A percentile compares a stretch with the other conserved stretches of the same genome.
These are phyloP conservation scores for Drosophila kohkoa DNA, from an alignment of 1,140 invertebrate genomes.

Conservation along the genomic window DNA sequence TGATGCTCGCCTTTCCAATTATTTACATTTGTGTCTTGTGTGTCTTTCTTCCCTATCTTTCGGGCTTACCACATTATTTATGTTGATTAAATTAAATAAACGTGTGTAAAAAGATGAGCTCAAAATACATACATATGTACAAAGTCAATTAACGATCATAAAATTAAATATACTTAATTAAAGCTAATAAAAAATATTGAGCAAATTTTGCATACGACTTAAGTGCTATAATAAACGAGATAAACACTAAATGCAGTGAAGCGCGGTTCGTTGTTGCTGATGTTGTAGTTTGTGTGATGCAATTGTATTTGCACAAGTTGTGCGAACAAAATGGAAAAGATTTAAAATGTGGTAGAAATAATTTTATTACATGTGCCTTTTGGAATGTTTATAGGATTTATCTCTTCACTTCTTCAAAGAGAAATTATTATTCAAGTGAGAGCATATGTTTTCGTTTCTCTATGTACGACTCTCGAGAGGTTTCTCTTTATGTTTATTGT, in stretches of 20 bases:
- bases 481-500: slow-evolving; percentile 5
- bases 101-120: slow-evolving; percentile 37
- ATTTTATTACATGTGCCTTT: too few species aligned
- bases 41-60: background rate
- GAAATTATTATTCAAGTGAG: too few species aligned
- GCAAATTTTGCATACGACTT: slow-evolving; percentile 44
- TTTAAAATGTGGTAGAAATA: background rate
- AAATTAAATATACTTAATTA: slow-evolving; percentile 59
- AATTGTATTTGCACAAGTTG: slow-evolving; percentile 39
- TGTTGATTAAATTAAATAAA: slow-evolving; percentile 15
- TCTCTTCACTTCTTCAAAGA: too few species aligned
- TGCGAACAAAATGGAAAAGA: slow-evolving; percentile 1
- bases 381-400: too few species aligned
- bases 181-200: slow-evolving; percentile 50
- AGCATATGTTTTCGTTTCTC: too few species aligned
- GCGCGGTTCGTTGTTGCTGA: slow-evolving; percentile 10
- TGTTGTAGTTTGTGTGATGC: slow-evolving; percentile 13
- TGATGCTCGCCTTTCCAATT: slow-evolving; percentile 52
- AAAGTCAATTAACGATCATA: slow-evolving; percentile 50
- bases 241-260: slow-evolving; percentile 44
- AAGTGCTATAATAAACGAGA: slow-evolving; percentile 20
- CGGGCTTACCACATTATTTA: slow-evolving; percentile 16
- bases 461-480: too few species aligned
- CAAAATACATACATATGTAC: slow-evolving; percentile 26
- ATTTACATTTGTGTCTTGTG: slow-evolving; percentile 35